A percentile compares a stretch with the other conserved stretches of the same genome.
These are phyloP conservation scores for Thalassaphorura encarpata DNA, from an alignment of 1,140 invertebrate species.

Conservation along the genomic window DNA sequence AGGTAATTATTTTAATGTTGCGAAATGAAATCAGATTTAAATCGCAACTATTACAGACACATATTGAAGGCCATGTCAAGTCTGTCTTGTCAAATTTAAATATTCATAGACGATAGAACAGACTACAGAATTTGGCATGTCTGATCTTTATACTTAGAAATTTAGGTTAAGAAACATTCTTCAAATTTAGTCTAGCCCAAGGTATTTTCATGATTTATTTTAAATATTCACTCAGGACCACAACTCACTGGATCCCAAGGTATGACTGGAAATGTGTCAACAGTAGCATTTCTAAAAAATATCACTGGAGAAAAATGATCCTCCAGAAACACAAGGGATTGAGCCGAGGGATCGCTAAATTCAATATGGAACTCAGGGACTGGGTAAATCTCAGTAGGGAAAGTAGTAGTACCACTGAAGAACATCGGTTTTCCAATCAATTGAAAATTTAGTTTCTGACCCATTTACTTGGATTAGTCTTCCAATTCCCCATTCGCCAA, in stretches of 20 bases:
- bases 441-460: constrained; percentile 42
- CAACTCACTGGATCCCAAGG: neutral
- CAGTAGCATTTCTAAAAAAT: neutral
- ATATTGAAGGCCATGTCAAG: too few species aligned
- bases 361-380: neutral
- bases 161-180: too few species aligned
- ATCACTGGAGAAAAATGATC: neutral
- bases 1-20: too few species aligned
- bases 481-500: neutral
- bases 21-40: too few species aligned
- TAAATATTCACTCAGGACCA: too few species aligned
- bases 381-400: neutral
- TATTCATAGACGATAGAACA: too few species aligned
- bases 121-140: too few species aligned
- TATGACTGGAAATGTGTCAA: neutral
- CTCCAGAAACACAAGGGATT: neutral
- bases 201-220: too few species aligned
- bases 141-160: too few species aligned
- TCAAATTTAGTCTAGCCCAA: too few species aligned
- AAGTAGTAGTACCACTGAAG: neutral
- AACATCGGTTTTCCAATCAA: neutral
- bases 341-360: neutral
- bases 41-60: too few species aligned
- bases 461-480: constrained; percentile 46
- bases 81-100: too few species aligned